Percentiles rank a stretch among this genome's conserved stretches.
phyloP scores from a whole-genome alignment of 2,113 vertebrate genomes.

The Ovibos moschatus region DNA sequence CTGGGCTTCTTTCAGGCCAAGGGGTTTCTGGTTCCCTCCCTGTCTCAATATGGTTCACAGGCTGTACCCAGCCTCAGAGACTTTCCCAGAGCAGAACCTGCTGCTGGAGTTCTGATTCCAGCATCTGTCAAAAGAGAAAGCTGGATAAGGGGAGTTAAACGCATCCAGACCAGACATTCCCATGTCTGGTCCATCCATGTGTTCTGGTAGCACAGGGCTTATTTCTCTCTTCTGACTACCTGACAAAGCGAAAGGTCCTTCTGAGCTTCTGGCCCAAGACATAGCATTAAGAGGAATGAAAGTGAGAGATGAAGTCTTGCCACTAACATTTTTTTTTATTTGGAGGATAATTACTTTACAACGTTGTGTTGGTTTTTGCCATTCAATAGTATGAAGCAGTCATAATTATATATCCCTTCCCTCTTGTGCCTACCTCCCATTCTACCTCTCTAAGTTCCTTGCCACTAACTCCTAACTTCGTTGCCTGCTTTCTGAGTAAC shows the following conservation, averaged over 20 bases:
- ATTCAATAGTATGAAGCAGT: neutral
- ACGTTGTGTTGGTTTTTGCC: neutral
- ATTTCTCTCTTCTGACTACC: neutral
- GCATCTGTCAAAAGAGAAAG: neutral
- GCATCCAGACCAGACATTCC: fast-evolving
- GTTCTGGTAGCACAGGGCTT: neutral
- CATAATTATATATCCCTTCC: neutral
- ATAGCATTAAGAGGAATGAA: neutral
- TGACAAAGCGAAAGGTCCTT: neutral
- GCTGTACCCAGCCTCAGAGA: neutral
- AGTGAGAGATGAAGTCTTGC: neutral
- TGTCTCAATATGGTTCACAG: neutral
- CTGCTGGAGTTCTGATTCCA: neutral
- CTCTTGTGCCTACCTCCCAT: neutral
- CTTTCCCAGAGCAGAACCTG: neutral
- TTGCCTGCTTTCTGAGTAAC: neutral
- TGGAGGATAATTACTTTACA: neutral
- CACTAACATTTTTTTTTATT: neutral
- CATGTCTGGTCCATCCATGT: fast-evolving
- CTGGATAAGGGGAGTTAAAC: neutral
- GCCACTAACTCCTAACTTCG: neutral
- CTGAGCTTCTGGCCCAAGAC: neutral
- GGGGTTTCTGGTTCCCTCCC: neutral
- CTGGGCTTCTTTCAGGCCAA: neutral
- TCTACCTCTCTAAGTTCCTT: neutral